Base-by-base conservation (phyloP, 2,888 invertebrate genomes). In the Chydorus sphaericus region DNA sequence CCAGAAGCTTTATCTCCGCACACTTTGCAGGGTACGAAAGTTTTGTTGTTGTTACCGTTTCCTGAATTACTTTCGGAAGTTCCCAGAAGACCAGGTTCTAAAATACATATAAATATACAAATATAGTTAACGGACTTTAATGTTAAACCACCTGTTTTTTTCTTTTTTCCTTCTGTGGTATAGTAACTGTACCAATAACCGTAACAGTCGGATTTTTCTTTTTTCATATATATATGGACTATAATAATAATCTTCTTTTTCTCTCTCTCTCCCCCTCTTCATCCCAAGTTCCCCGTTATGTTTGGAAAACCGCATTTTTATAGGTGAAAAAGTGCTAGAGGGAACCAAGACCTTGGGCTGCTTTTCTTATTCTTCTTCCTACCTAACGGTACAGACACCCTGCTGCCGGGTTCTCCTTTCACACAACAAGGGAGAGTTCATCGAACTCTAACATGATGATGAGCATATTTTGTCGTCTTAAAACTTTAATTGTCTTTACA, bases 1-100 rank as follows among this genome's bases (percentile, higher is more conserved):
- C 91, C 91, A 28, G 88, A 89, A 31, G 91, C 88, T 67, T 90
- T 88, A 73, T 96, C 96, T 48, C 94, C 94, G 73, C 96, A 96
- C 63, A 96, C 94, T 72, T 91, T 92, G 75, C 94, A 94, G 58
- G 91, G 87, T 62, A 90, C 85, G 68, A 90, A 89, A 56, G 86
- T 82, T 72, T 91, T 92, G 60, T 83, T 81, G 50, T 30, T 50
- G 36, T 16, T 33, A 23, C 26, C 36, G 26, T 44, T 44, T 26
- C 26, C 23, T 28, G 23, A 23, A 14, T 11, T 28, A 23, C 26
- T 26, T 28, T 16, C 16, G 18, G 39, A 16, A 16, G 44, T 26
- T n/a, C 44, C 44, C 44, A 44, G 4, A 23, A 44, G 28, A 44
- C 44, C 44, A 28, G 44, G 44, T 44, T 44, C 30, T 50, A 20